These are phyloP conservation scores for Euthynnus affinis DNA, from an alignment of 2,797 vertebrate species.

Conservation along the genomic window DNA sequence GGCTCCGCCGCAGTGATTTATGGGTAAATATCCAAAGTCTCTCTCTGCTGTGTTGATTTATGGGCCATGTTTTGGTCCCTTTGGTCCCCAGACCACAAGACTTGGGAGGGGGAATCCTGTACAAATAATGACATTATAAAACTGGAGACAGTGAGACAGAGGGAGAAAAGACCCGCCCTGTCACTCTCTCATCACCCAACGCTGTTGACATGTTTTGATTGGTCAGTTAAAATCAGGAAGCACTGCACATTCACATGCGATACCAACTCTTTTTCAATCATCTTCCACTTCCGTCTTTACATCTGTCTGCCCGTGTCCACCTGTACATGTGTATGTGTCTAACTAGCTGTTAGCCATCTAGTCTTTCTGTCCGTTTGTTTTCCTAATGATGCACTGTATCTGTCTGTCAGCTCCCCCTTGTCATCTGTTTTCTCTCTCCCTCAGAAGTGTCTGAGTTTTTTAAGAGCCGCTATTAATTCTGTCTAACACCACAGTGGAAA, in stretches of 20 bases:
- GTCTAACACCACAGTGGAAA: conserved; percentile 57
- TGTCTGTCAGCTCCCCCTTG: conserved; percentile 29
- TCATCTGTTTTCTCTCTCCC: conserved; percentile 53
- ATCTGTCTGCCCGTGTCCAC: conserved; percentile 14
- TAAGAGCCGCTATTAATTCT: conserved; percentile 67
- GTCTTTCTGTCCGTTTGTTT: conserved; percentile 16
- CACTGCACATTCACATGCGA: background rate
- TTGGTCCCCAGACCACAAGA: conserved; percentile 80
- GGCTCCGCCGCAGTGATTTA: conserved; percentile 87
- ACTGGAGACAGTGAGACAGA: conserved; percentile 66
- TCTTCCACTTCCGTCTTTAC: background rate
- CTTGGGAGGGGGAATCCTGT: conserved; percentile 75
- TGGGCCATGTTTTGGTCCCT: conserved; percentile 74
- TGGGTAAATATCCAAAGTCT: conserved; percentile 85
- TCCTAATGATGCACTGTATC: conserved; percentile 35
- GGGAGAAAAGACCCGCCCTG: conserved; percentile 57
- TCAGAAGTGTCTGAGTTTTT: conserved; percentile 64
- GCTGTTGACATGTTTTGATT: conserved; percentile 55
- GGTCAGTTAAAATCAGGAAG: conserved; percentile 45
- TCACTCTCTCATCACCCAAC: conserved; percentile 55
- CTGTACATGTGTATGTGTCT: conserved; percentile 1
- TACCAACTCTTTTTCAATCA: conserved; percentile 1
- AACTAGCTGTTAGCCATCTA: background rate
- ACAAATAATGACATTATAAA: conserved; percentile 83
- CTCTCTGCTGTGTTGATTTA: conserved; percentile 78